These are phyloP conservation scores for Coptotermes formosanus DNA, from an alignment of 1,140 invertebrate genomes.

Conservation along the genomic window DNA sequence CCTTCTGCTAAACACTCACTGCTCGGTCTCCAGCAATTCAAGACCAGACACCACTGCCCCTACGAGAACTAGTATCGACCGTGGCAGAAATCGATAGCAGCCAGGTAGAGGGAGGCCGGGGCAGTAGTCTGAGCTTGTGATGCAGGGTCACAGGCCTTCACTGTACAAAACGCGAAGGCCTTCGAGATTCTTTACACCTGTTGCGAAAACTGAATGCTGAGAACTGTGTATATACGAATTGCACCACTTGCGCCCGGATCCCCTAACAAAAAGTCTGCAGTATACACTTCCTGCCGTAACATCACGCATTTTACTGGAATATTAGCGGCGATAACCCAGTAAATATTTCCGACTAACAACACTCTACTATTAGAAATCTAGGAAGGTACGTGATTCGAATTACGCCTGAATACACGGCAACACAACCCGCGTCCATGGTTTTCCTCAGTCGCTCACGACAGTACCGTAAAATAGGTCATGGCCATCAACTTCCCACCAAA, in stretches of 20 bases:
- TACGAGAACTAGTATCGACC: not conserved
- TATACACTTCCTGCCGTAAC: too few species aligned
- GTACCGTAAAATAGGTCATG: too few species aligned
- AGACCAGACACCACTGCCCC: not conserved
- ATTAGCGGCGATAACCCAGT: too few species aligned
- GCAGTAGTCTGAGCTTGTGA: not conserved
- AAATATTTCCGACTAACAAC: too few species aligned
- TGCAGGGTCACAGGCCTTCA: not conserved
- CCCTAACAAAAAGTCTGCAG: too few species aligned
- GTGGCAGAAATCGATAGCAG: constrained; percentile 17
- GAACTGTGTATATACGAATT: not conserved
- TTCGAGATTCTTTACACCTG: constrained; percentile 4
- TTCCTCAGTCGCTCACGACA: too few species aligned
- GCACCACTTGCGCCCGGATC: not conserved
- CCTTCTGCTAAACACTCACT: not conserved
- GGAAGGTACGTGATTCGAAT: too few species aligned
- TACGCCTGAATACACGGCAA: too few species aligned
- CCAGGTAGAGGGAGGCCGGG: constrained; percentile 10
- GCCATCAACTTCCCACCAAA: too few species aligned
- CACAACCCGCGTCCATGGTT: too few species aligned
- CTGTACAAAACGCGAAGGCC: not conserved
- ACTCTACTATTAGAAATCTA: too few species aligned
- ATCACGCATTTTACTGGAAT: too few species aligned
- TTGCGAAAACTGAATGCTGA: constrained; percentile 5
- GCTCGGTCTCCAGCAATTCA: not conserved